These are phyloP conservation scores for Diceros bicornis DNA, from an alignment of 2,797 vertebrate species.

Conservation along the genomic window DNA sequence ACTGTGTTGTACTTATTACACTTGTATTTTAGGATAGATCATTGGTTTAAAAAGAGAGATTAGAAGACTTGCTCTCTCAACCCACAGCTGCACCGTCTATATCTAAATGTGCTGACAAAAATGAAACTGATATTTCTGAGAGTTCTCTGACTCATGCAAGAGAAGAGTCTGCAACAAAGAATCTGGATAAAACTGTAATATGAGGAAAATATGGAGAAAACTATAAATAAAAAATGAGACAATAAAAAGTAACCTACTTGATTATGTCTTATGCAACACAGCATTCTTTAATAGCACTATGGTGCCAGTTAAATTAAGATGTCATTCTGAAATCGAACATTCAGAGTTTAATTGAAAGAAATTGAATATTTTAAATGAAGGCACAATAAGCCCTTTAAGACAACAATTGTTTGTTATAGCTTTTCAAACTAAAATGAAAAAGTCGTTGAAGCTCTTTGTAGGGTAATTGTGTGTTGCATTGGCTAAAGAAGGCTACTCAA, in stretches of 20 bases:
- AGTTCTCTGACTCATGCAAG: neutral
- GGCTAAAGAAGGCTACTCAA: neutral
- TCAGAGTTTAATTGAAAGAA: neutral
- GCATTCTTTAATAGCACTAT: neutral
- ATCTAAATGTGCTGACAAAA: neutral
- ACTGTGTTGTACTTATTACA: neutral
- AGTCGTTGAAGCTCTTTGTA: neutral
- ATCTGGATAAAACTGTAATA: neutral
- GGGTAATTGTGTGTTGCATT: neutral
- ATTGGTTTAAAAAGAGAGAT: neutral
- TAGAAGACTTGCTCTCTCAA: neutral
- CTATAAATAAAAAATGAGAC: neutral
- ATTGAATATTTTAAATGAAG: slow-evolving; percentile 18
- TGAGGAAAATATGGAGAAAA: neutral
- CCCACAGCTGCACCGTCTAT: neutral
- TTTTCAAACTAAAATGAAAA: slow-evolving; percentile 43
- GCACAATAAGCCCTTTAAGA: neutral
- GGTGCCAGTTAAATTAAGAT: neutral
- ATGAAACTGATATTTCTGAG: neutral
- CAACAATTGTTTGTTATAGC: neutral
- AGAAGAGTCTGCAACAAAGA: neutral
- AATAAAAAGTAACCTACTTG: neutral
- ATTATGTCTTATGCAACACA: neutral
- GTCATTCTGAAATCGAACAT: neutral
- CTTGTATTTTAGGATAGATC: neutral